Base-by-base conservation (phyloP, 1,140 invertebrate species). In the Dreissena rostriformis region DNA sequence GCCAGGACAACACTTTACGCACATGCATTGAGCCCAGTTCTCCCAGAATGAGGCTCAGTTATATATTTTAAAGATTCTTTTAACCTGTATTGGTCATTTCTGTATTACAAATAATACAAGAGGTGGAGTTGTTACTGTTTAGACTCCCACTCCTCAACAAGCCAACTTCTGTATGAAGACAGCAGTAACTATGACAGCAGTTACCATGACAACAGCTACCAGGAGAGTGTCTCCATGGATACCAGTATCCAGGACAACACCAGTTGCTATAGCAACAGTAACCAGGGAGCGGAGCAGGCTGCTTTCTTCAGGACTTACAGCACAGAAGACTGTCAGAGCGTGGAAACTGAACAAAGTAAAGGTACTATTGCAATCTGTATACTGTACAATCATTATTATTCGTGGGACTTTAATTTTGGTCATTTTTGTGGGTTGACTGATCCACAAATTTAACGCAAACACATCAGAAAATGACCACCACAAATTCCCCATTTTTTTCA, bases 151-250 rank as follows among this genome's bases (percentile, higher is more conserved):
- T 61, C 66, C 14, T 80, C 52, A 8, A 14, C 26, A 0, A 19
- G 26, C 17, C 14, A 49, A 26, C 70, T 82, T 15, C 74, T 57
- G 19, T 65, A 67, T n/a, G 68, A 73, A 15, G 80, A 82, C 28
- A 65, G 70, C 57, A 82, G 80, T 75, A 71, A 70, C 26, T 61
- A 74, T 11, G 70, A 75, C 51, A 61, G 53, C 49, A 82, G 80
- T 75, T 53, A 67, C 80, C 72, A 52, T 66, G 80, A 82, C 72
- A 75, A 63, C 72, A 82, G 80, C 68, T 74, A 68, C 51, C 49
- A 66, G 67, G 80, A 53, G 55, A 82, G 80, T 75, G 22, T 71
- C 26, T 82, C 71, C 61, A 75, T 82, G 80, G 80, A 82, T 74
- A 82, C 80, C 63, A 82, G 80, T 57, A 74, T 68, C 61, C 71